Conservation (phyloP, 2,113 vertebrate genomes). For the Tinamus guttatus region DNA sequence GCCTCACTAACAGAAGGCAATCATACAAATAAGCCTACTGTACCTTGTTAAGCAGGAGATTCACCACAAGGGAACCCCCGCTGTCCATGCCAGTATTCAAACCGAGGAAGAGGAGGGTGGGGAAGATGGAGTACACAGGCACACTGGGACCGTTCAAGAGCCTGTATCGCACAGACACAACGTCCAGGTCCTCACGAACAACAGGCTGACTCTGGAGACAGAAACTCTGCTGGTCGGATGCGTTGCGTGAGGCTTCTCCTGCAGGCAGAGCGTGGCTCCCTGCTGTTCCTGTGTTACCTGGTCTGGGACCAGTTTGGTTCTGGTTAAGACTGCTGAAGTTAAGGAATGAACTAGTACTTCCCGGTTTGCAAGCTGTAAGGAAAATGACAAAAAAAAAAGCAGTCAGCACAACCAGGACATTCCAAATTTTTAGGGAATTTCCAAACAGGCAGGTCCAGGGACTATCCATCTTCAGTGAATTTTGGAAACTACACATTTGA, state of each 20-base stretch:
- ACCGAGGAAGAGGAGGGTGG: slow-evolving; percentile 83
- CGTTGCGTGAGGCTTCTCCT: background rate
- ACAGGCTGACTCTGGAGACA: slow-evolving; percentile 85
- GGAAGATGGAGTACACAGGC: slow-evolving; percentile 69
- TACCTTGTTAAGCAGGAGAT: slow-evolving; percentile 86
- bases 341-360: slow-evolving; percentile 32
- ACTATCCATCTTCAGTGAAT: background rate
- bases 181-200: slow-evolving; percentile 86
- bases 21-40: rapidly evolving
- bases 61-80: slow-evolving; percentile 87
- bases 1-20: background rate
- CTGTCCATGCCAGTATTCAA: slow-evolving; percentile 83
- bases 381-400: background rate
- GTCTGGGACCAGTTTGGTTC: slow-evolving; percentile 14
- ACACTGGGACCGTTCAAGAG: slow-evolving; percentile 77
- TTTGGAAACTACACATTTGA: background rate
- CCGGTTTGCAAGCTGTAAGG: slow-evolving; percentile 74
- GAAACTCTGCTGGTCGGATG: background rate
- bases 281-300: background rate
- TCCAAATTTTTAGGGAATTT: background rate
- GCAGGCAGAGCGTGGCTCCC: background rate
- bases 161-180: slow-evolving; percentile 87
- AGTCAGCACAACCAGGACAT: background rate
- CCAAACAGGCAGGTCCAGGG: background rate
- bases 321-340: slow-evolving; percentile 63